Base-by-base conservation (phyloP, 2,888 invertebrate genomes). In the Melangyna quadrimaculata region DNA sequence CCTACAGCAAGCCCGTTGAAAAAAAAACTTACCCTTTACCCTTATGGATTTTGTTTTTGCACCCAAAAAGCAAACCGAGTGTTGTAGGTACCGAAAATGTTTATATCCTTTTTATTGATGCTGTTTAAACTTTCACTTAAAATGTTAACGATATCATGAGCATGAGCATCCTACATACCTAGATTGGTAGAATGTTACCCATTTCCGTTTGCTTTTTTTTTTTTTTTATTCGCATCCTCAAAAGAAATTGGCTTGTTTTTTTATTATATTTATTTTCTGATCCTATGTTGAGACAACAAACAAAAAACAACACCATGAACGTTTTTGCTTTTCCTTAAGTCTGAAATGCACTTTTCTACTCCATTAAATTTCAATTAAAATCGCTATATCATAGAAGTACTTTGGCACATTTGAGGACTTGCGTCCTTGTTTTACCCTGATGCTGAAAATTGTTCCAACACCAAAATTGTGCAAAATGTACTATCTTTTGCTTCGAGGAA, bases 331-430 rank as follows among this genome's bases (percentile, higher is more conserved):
- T 55, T 67, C 37, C 72, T 61, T 19, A n/a, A n/a, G 27, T 48
- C 63, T 63, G 35, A 71, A 83, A 74, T 83, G 83, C 83, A 83
- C 73, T 83, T 83, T 83, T 83, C 83, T 70, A 70, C 83, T 74
- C 83, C 73, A 83, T 83, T 78, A 74, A 71, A 74, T 71, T 83
- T 83, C 83, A 83, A 78, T 83, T 83, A 83, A 78, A 74, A 83
- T 63, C 70, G 78, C 83, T 78, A 71, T 57, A 74, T 83, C 78
- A 78, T 78, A 59, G 24, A 32, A 65, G 43, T 43, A 19, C 57
- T 59, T 74, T 70, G 69, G 65, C 63, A 74, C 63, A 69, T 73
- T 29, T 40, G 51, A 57, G 57, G 27, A 53, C 65, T 55, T 65
- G 51, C 35, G 55, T 53, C 17, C 27, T 29, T 17, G 29, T 55